These are phyloP conservation scores for Allygus modestus DNA, from an alignment of 2,888 invertebrate genomes.

Conservation along the genomic window DNA sequence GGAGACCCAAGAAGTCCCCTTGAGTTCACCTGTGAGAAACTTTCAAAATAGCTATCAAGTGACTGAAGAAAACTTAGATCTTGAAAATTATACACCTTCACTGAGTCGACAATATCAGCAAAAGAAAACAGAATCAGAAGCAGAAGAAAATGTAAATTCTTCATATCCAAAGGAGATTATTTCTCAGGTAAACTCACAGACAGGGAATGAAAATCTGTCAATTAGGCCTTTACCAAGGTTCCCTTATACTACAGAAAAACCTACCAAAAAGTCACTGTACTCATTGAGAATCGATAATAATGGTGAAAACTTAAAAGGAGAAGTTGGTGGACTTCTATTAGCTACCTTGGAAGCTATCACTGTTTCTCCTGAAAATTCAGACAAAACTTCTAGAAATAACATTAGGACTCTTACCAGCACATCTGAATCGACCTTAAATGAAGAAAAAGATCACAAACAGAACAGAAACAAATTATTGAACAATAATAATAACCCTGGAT, in stretches of 20 bases:
- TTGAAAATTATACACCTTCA: slow-evolving; percentile 6
- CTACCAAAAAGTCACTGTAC: slow-evolving; percentile 8
- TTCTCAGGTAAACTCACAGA: neutral
- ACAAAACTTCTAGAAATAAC: neutral
- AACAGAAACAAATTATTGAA: neutral
- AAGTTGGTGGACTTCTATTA: slow-evolving; percentile 17
- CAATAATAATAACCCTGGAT: neutral
- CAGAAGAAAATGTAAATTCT: neutral
- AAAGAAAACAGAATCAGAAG: slow-evolving; percentile 11
- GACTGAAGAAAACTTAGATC: slow-evolving; percentile 30
- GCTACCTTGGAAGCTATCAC: slow-evolving; percentile 45
- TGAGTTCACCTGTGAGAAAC: neutral
- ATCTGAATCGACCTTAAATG: slow-evolving; percentile 4
- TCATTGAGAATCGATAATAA: slow-evolving; percentile 40
- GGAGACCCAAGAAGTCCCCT: neutral
- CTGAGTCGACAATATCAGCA: neutral
- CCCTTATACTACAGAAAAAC: neutral
- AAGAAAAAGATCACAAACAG: neutral
- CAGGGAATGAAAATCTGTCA: neutral
- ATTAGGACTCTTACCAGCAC: neutral
- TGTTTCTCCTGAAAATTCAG: slow-evolving; percentile 9
- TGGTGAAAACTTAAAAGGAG: slow-evolving; percentile 7
- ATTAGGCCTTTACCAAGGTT: slow-evolving; percentile 7
- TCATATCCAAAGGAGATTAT: neutral
- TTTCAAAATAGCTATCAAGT: slow-evolving; percentile 30